Evolutionary conservation across 2,113 vertebrate species (phyloP).

Genomic region (Bubo scandiacus): DNA sequence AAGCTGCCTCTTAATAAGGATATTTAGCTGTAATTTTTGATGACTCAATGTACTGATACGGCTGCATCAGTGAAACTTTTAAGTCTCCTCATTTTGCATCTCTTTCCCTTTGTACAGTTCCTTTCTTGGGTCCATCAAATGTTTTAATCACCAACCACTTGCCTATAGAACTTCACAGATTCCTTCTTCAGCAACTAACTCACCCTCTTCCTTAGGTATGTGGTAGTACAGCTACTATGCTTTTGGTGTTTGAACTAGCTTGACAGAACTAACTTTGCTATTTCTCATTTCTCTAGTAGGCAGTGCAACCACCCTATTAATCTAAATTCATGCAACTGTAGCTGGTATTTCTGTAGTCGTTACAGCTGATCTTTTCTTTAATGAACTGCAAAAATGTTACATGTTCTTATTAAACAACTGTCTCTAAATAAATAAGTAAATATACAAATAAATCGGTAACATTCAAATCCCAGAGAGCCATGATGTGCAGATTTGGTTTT

Average conservation of each 20-base stretch:
- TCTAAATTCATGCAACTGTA: not conserved
- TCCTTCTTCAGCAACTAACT: not conserved
- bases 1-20: rapidly evolving
- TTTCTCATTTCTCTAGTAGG: not conserved
- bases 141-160: not conserved
- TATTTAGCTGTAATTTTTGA: not conserved
- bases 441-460: not conserved
- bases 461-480: not conserved
- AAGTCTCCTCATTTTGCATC: not conserved
- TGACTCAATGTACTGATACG: not conserved
- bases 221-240: too few relatives aligned
- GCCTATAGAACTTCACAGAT: not conserved
- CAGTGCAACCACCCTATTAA: not conserved
- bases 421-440: not conserved
- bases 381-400: not conserved
- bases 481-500: not conserved
- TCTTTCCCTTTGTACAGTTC: not conserved
- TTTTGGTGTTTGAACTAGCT: not conserved
- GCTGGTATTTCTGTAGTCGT: not conserved
- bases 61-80: not conserved
- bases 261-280: not conserved
- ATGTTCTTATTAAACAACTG: not conserved
- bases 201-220: not conserved
- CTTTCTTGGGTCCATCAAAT: not conserved
- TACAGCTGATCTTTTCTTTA: not conserved